Conservation (phyloP, 2,797 vertebrate species). For the Halcyon badia region DNA sequence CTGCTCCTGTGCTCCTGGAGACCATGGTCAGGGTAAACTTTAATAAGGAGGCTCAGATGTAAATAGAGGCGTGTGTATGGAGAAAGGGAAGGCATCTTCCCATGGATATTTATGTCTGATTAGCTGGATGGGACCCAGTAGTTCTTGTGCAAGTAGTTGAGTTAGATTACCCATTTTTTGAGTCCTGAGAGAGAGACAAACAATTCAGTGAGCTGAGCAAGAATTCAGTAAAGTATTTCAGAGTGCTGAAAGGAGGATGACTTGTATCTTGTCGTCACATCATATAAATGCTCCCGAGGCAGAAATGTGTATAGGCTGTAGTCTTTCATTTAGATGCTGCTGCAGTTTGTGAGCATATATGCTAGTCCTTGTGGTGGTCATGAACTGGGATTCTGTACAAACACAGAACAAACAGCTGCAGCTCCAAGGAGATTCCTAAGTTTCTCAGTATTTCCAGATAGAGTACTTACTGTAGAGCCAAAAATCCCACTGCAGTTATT, state of each 20-base stretch:
- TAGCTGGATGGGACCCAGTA: neutral
- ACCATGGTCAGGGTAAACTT: neutral
- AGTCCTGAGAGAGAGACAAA: neutral
- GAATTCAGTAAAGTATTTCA: neutral
- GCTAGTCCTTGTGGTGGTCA: neutral
- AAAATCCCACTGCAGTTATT: neutral
- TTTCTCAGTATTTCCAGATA: neutral
- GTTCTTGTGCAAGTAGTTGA: neutral
- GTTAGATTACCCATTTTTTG: neutral
- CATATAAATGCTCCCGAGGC: neutral
- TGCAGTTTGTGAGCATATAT: neutral
- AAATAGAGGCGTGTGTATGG: accelerated
- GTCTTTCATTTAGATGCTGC: neutral
- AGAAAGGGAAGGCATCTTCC: neutral
- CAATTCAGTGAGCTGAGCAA: neutral
- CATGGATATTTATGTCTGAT: neutral
- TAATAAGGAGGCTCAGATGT: neutral
- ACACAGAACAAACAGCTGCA: neutral
- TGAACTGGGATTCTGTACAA: neutral
- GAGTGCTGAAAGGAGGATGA: neutral
- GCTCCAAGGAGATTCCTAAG: neutral
- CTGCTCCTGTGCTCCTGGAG: accelerated
- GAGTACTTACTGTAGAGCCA: neutral
- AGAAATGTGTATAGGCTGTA: neutral
- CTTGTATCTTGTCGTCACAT: neutral